Evolutionary conservation across 2,888 invertebrate genomes (phyloP).

Genomic region (Sinotaia quadrata): DNA sequence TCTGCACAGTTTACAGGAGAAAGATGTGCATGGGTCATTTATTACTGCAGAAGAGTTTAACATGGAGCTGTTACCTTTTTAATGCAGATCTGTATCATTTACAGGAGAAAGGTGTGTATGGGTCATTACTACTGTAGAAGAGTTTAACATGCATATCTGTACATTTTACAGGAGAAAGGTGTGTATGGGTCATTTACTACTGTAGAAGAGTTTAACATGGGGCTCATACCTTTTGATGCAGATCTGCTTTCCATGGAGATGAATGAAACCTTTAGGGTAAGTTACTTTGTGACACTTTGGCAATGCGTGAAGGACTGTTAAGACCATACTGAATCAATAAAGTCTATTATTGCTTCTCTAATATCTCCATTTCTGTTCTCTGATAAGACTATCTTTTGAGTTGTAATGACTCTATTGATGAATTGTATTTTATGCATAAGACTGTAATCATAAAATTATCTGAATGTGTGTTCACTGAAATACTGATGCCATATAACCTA

Average conservation of each 20-base stretch:
- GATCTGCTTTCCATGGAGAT: slow-evolving; percentile 95
- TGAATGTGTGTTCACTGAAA: no score
- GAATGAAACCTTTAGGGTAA: slow-evolving; percentile 77
- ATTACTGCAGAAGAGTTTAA: slow-evolving; percentile 86
- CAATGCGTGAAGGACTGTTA: no score
- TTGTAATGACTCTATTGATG: no score
- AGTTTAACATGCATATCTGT: not conserved
- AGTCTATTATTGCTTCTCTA: no score
- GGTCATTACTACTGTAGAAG: no score
- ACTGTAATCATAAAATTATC: no score
- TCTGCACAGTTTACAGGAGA: slow-evolving; percentile 75
- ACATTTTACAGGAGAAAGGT: slow-evolving; percentile 78
- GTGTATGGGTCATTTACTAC: slow-evolving; percentile 84
- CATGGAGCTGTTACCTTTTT: slow-evolving; percentile 90
- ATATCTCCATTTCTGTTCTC: no score
- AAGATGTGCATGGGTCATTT: slow-evolving; percentile 85
- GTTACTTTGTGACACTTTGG: slow-evolving; percentile 20
- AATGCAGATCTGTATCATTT: slow-evolving; percentile 94
- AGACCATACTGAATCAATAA: no score
- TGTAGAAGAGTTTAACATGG: slow-evolving; percentile 88
- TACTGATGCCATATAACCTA: no score
- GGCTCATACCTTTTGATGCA: slow-evolving; percentile 91
- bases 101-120: slow-evolving; percentile 88
- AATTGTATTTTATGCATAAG: no score
- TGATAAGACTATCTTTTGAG: no score